Evolutionary conservation across 2,797 vertebrate genomes (phyloP).

Genomic region (Vireo griseus): DNA sequence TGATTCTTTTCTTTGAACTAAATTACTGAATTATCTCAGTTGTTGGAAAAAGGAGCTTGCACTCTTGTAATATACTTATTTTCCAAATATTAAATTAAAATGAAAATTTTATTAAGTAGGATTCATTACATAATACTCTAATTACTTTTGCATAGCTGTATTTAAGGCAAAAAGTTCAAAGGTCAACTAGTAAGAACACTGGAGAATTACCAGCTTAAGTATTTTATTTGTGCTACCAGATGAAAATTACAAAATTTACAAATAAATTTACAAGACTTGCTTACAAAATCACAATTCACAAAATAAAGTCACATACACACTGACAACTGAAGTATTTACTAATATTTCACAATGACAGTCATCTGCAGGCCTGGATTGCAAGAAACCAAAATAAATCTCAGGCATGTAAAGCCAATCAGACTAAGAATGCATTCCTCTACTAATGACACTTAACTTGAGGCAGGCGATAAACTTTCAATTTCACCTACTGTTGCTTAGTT

Average conservation of each 20-base stretch:
- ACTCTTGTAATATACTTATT: not conserved
- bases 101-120: not conserved
- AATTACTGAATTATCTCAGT: not conserved
- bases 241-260: not conserved
- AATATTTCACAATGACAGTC: not conserved
- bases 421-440: not conserved
- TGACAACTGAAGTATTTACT: not conserved
- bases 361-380: not conserved
- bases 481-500: not conserved
- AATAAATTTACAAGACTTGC: not conserved
- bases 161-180: not conserved
- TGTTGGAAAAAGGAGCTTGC: not conserved
- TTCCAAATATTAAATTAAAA: conserved; percentile 7
- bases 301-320: not conserved
- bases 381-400: not conserved
- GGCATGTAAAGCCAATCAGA: not conserved
- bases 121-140: not conserved
- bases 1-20: not conserved
- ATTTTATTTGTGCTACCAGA: not conserved
- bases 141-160: not conserved
- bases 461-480: not conserved
- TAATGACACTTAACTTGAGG: not conserved
- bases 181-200: not conserved
- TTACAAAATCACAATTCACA: not conserved
- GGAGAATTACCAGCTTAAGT: not conserved